Evolutionary conservation across 2,888 invertebrate genomes (phyloP), one percentile per base, ranked within the genome.

Genomic region (Alloscopus bannaensis): DNA sequence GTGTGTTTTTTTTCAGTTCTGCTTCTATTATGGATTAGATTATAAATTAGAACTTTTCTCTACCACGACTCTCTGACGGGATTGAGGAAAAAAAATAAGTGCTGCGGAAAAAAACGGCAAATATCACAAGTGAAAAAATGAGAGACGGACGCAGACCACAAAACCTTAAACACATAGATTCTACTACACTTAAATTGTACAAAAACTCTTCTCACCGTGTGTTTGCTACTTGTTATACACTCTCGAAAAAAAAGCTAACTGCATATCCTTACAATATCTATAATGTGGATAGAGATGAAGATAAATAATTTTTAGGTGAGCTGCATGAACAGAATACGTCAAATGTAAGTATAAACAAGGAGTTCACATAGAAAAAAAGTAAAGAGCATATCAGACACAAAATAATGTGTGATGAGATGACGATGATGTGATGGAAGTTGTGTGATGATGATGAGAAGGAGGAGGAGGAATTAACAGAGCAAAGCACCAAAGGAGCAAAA

Each of bases 391-490:
- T 52, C 52, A 55, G 68, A 36, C 55, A 55, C 24, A 55, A 64
- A 55, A 40, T n/a, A n/a, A n/a, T n/a, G n/a, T 68, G 36, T 42
- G 66, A 66, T 66, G 66, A 66, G 66, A 52, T 66, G 66, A 66
- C 45, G 45, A 50, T 52, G 66, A 50, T 66, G 52, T 31, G 64
- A 64, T 64, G 64, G 47, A 64, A 64, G 64, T 22, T 66, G 45
- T 65, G 47, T 60, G 59, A 36, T 60, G 36, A 36, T 45, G 45
- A 45, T 42, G 13, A 26, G 18, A 42, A 50, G 31, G 26, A 45
- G 47, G 55, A 55, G 68, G 55, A 68, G 52, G 68, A 68, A 68
- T 68, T 68, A 68, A 68, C 68, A 68, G 68, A 68, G 55, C 68
- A 68, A 36, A 55, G 68, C 68, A 68, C 68, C 66, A 68, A 52